Percentiles rank a stretch among this genome's conserved stretches.
These are phyloP conservation scores for Rhysida immarginata DNA, from an alignment of 1,140 invertebrate genomes.

Conservation along the genomic window DNA sequence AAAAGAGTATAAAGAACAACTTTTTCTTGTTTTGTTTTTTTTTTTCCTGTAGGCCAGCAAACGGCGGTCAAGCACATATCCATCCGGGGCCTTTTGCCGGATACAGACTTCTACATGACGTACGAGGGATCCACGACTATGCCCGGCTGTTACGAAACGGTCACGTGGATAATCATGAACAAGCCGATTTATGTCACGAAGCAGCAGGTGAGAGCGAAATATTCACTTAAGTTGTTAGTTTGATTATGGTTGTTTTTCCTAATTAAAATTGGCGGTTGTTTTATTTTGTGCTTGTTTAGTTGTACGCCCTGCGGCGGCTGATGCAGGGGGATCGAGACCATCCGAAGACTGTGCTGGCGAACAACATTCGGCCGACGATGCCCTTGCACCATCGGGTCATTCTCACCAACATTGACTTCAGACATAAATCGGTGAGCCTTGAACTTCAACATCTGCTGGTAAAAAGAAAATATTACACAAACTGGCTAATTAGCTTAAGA, in stretches of 20 bases:
- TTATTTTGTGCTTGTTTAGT: constrained; percentile 37
- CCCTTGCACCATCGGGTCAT: constrained; percentile 77
- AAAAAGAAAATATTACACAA: too few relatives aligned
- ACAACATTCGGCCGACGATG: constrained; percentile 83
- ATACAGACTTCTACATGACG: too few relatives aligned
- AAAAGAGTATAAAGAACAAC: too few relatives aligned
- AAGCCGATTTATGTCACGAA: constrained; percentile 49
- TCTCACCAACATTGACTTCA: constrained; percentile 93
- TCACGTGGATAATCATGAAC: constrained; percentile 37
- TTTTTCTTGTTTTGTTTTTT: too few relatives aligned
- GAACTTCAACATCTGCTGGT: too few relatives aligned
- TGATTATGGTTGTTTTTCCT: not conserved
- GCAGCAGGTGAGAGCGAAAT: constrained; percentile 54
- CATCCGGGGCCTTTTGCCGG: constrained; percentile 58
- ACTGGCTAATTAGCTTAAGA: too few relatives aligned
- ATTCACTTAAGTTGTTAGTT: not conserved
- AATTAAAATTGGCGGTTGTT: not conserved
- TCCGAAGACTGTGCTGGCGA: constrained; percentile 69
- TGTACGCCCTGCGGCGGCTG: constrained; percentile 65
- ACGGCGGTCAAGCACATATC: constrained; percentile 68
- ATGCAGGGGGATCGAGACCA: constrained; percentile 68
- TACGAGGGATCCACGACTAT: constrained; percentile 40
- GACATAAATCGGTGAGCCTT: constrained; percentile 44
- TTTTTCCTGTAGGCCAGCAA: constrained; percentile 50
- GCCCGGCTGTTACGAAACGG: constrained; percentile 36